Evolutionary conservation across 2,113 vertebrate species (phyloP), one percentile per base, ranked within the genome.

Genomic region (Panurus biarmicus): DNA sequence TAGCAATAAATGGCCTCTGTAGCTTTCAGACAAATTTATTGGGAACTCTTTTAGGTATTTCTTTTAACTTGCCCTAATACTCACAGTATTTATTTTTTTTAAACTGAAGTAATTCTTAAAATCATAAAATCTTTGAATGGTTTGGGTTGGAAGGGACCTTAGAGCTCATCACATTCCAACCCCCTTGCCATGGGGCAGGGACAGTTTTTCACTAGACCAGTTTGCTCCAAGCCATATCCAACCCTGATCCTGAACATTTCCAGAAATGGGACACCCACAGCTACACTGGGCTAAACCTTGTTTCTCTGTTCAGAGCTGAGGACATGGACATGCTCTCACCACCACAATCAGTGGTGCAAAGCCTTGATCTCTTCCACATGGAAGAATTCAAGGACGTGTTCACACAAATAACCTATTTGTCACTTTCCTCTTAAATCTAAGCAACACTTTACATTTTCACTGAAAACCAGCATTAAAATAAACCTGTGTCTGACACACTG

Each of bases 291-390:
- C 65, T 50, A 4, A 36, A 45, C 28, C 53, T 57, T 33, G 31
- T 15, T 23, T 75, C 25, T 60, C 45, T 65, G 10, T 47, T 56
- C 4, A 10, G 47, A 84, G 73, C 47, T n/a, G 35, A 6, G 33
- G 33, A 47, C 19, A 20, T 4, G 31, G 73, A 54, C 50, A 29
- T 0, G 2, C 12, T 87, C 60, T 58, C 20, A 22, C 12, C 0
- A 1, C 40, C n/a, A 28, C 54, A 8, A 9, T 4, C 21, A 14
- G 35, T 1, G 0, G 6, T 42, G 26, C 26, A 4, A 45, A 71
- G 54, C 15, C 66, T 71, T 47, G 16, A 69, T 51, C 57, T 57
- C 62, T 76, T 83, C 72, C 82, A 51, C 4, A 0, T 1, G 2
- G 48, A 64, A 85, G 45, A 83, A 79, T 57, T 85, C 42, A 60